Evolutionary conservation across 2,113 vertebrate species (phyloP).

Genomic region (Phaethornis superciliosus): DNA sequence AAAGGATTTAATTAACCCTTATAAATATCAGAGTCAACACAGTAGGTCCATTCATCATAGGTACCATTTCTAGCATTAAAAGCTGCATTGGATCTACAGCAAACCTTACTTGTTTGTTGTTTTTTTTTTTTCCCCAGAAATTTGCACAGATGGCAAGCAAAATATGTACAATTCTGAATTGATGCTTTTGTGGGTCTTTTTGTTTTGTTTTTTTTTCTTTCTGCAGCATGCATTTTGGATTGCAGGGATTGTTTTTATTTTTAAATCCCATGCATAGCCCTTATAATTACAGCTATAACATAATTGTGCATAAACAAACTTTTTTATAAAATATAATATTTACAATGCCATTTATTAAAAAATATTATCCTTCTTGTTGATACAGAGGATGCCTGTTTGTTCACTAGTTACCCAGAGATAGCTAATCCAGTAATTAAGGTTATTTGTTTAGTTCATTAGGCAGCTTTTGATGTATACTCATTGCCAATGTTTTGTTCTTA

Average conservation of each 20-base stretch:
- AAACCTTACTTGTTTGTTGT: neutral
- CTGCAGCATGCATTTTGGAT: neutral
- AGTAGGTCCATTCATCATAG: neutral
- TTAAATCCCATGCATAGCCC: neutral
- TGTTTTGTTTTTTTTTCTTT: neutral
- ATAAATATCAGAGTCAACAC: neutral
- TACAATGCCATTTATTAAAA: neutral
- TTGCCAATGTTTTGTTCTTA: neutral
- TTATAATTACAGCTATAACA: neutral
- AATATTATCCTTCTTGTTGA: neutral
- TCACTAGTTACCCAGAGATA: neutral
- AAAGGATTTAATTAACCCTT: neutral
- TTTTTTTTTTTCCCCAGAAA: neutral
- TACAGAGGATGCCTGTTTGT: neutral
- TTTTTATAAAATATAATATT: neutral
- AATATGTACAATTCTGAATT: conserved; percentile 25
- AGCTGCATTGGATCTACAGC: neutral
- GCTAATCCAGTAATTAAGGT: conserved; percentile 27
- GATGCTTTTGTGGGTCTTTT: neutral
- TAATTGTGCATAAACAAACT: neutral
- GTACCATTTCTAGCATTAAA: neutral
- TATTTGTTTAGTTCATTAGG: conserved; percentile 24
- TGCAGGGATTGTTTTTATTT: neutral
- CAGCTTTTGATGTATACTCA: neutral
- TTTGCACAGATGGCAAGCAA: conserved; percentile 44